These are phyloP conservation scores for Lithophane socia DNA, from an alignment of 2,888 invertebrate genomes.

Conservation along the genomic window DNA sequence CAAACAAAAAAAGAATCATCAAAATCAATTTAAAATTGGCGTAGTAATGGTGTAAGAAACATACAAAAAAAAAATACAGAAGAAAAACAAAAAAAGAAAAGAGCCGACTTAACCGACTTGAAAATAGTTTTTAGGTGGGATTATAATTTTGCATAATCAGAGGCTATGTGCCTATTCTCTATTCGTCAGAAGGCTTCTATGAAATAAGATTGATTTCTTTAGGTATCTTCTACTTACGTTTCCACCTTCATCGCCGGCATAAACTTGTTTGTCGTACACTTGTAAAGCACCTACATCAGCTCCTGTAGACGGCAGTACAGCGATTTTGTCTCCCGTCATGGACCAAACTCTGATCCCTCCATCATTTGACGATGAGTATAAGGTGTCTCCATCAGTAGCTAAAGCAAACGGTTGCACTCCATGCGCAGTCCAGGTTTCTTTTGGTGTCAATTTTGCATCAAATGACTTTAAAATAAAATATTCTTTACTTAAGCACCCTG, in stretches of 20 bases:
- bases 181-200: not conserved
- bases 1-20: too few relatives aligned
- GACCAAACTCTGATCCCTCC: slow-evolving; percentile 91
- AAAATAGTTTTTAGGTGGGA: not conserved
- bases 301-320: slow-evolving; percentile 81
- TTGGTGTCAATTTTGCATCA: slow-evolving; percentile 76
- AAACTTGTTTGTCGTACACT: slow-evolving; percentile 85
- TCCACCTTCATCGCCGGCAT: slow-evolving; percentile 91
- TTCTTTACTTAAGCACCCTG: not conserved
- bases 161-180: not conserved
- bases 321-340: slow-evolving; percentile 77
- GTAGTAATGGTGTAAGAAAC: too few relatives aligned
- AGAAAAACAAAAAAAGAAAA: too few relatives aligned
- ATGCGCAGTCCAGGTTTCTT: slow-evolving; percentile 89
- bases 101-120: too few relatives aligned
- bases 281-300: slow-evolving; percentile 81
- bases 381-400: slow-evolving; percentile 85
- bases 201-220: not conserved
- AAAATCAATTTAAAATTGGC: too few relatives aligned
- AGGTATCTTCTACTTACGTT: slow-evolving; percentile 85
- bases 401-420: slow-evolving; percentile 91
- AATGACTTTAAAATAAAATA: slow-evolving; percentile 73
- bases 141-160: not conserved
- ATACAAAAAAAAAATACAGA: too few relatives aligned
- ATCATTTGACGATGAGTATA: slow-evolving; percentile 92